Percentiles rank a stretch among this genome's conserved stretches.
Evolutionary conservation across 2,113 vertebrate species (phyloP).

Genomic region (Dasyprocta punctata): DNA sequence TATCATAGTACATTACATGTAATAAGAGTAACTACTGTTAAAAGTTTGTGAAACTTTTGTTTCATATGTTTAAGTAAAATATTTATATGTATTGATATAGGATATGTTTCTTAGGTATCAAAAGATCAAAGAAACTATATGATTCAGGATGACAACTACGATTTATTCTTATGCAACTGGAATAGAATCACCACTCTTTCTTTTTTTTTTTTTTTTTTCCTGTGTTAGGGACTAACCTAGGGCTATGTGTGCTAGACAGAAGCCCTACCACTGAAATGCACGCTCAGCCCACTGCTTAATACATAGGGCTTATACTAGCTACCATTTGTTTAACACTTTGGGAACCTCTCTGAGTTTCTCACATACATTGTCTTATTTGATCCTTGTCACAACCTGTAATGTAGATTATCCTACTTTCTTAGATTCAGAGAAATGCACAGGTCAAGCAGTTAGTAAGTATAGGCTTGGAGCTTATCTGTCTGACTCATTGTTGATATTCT

Average conservation of each 20-base stretch:
- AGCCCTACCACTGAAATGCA: background rate
- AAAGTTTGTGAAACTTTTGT: constrained; percentile 13
- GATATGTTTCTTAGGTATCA: constrained; percentile 31
- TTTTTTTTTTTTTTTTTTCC: background rate
- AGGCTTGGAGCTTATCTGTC: constrained; percentile 1
- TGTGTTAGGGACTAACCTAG: background rate
- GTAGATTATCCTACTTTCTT: background rate
- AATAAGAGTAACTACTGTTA: constrained; percentile 24
- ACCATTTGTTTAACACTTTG: background rate
- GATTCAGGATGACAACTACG: background rate
- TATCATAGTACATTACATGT: background rate
- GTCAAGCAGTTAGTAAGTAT: background rate
- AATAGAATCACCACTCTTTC: background rate
- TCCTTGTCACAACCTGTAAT: background rate
- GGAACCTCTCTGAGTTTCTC: background rate
- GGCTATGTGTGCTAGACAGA: background rate
- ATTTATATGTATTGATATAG: background rate
- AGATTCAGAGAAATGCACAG: constrained; percentile 23
- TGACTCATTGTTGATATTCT: constrained; percentile 9
- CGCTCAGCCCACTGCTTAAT: background rate
- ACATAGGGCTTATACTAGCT: background rate
- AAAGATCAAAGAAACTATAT: background rate
- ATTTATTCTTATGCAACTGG: constrained; percentile 15
- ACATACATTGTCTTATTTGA: background rate
- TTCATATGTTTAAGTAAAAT: constrained; percentile 38